These are phyloP conservation scores for Chaetoderma sp. DNA, from an alignment of 2,888 invertebrate genomes.

Conservation along the genomic window DNA sequence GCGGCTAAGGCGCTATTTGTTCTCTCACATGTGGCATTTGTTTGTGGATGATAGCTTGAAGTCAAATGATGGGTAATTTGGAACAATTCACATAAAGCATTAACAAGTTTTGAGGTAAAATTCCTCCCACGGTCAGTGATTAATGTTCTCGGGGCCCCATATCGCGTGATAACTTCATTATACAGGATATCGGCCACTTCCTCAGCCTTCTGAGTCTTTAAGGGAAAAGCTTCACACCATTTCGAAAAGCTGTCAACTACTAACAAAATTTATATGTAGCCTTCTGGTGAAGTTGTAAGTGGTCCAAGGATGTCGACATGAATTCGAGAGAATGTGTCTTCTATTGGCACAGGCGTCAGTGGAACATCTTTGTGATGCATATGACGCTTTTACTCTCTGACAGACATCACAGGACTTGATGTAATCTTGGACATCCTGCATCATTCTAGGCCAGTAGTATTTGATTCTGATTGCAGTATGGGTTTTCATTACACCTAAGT, in stretches of 20 bases:
- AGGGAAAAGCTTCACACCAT: slow-evolving; percentile 3
- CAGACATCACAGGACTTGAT: slow-evolving; percentile 1
- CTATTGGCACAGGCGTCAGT: background rate
- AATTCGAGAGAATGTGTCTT: background rate
- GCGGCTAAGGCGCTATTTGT: background rate
- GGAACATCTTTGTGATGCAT: background rate
- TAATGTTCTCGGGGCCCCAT: background rate
- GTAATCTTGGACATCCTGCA: background rate
- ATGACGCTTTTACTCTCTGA: slow-evolving; percentile 2
- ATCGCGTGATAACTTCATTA: background rate
- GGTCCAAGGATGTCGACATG: background rate
- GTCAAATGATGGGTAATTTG: background rate
- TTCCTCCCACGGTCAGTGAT: background rate
- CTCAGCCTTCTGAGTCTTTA: background rate
- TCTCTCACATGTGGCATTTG: slow-evolving; percentile 1
- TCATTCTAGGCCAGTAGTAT: slow-evolving; percentile 16
- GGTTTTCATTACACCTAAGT: slow-evolving; percentile 9
- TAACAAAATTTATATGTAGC: background rate
- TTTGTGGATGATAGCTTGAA: background rate
- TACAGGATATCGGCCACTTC: background rate
- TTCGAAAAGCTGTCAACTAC: background rate
- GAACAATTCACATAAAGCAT: background rate
- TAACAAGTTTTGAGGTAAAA: background rate
- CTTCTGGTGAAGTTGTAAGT: background rate
- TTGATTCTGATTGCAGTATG: background rate